Conservation (phyloP, 2,113 vertebrate species). For the Sisor rabdophorus region DNA sequence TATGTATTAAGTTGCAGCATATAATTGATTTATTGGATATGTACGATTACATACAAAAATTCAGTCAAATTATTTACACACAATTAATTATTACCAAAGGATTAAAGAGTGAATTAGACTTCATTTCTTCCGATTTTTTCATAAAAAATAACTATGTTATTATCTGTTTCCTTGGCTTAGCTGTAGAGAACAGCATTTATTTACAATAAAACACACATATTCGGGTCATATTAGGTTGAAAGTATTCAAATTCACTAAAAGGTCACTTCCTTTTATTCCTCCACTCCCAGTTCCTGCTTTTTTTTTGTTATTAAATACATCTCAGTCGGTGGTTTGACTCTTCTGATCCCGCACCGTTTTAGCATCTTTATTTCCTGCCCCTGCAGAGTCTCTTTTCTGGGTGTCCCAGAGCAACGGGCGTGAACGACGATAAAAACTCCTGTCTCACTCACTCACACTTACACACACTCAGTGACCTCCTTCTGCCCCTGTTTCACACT, state of each 20-base stretch:
- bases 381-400: slow-evolving; percentile 35
- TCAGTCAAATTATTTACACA: too few species aligned
- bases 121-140: too few species aligned
- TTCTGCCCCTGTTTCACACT: slow-evolving; percentile 19
- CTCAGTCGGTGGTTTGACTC: slow-evolving; percentile 21
- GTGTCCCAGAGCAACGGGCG: slow-evolving; percentile 17
- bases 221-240: slow-evolving; percentile 1
- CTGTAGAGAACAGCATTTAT: not conserved
- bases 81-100: too few species aligned
- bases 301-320: not conserved
- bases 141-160: too few species aligned
- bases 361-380: slow-evolving; percentile 29
- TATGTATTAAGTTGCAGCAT: too few species aligned
- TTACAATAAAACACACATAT: slow-evolving; percentile 6
- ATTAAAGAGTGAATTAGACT: too few species aligned
- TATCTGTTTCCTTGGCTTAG: too few species aligned
- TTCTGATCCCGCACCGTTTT: slow-evolving; percentile 15
- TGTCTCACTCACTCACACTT: not conserved
- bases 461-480: slow-evolving; percentile 6
- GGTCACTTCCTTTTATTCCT: slow-evolving; percentile 9
- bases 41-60: too few species aligned
- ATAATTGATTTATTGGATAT: too few species aligned
- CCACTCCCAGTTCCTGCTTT: slow-evolving; percentile 15
- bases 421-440: slow-evolving; percentile 13
- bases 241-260: not conserved